A percentile compares a stretch with the other conserved stretches of the same genome.
phyloP scores from a whole-genome alignment of 2,113 vertebrate species.

The human (Homo sapiens) region GRCh38 chr1:150259001-150259500 shows the following conservation, averaged over 20 bases:
- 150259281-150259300: background rate
- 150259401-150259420: conserved; percentile 73
- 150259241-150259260: background rate
- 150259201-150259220: background rate
- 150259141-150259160: background rate
- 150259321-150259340: background rate
- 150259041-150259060: background rate
- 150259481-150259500: conserved; percentile 56
- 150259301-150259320: background rate
- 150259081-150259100: background rate
- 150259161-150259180: background rate
- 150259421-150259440: conserved; percentile 66
- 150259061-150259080: background rate
- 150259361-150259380: background rate
- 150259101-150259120: background rate
- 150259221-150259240: background rate
- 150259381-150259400: conserved; percentile 36
- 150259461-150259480: conserved; percentile 50
- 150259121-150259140: background rate
- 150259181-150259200: background rate
- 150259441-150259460: conserved; percentile 66
- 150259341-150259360: background rate
- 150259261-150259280: background rate
- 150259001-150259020: background rate
- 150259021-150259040: background rate